phyloP scores from a whole-genome alignment of 23 tunicate species.

The Botrylloides violaceus region DNA sequence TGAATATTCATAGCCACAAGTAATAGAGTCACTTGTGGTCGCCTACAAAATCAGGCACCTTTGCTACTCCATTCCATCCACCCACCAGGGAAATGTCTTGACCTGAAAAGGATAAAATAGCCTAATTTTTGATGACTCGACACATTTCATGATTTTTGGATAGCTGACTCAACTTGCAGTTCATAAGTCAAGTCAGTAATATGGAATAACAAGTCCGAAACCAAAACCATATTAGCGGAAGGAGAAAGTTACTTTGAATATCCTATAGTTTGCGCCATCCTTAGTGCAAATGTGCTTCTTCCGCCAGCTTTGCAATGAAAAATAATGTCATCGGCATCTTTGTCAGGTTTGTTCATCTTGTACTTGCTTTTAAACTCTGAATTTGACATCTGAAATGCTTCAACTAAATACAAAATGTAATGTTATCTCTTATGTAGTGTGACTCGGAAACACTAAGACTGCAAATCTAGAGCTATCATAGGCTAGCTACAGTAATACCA shows the following conservation, averaged over 20 bases:
- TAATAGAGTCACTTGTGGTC: too few species aligned
- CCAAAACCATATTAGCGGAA: background rate
- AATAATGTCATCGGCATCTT: conserved; percentile 42
- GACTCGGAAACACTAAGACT: too few species aligned
- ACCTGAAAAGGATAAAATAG: conserved; percentile 1
- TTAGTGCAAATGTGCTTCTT: conserved; percentile 55
- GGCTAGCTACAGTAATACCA: too few species aligned
- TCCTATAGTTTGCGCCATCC: conserved; percentile 35
- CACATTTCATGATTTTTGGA: too few species aligned
- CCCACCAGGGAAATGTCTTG: conserved; percentile 64
- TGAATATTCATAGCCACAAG: too few species aligned
- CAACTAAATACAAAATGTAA: background rate
- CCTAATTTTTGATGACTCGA: too few species aligned
- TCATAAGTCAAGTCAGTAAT: background rate
- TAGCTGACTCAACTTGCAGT: too few species aligned
- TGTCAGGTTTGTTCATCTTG: conserved; percentile 31
- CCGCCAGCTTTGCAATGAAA: conserved; percentile 58
- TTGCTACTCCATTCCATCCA: conserved; percentile 44
- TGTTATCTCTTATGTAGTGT: too few species aligned
- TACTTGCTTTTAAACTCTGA: conserved; percentile 52
- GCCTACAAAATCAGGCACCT: background rate
- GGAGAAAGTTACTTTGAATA: conserved; percentile 18
- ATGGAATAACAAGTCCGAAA: background rate
- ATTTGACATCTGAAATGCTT: conserved; percentile 31
- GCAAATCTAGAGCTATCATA: too few species aligned